Conservation (phyloP, 2,888 invertebrate species). For the Brenthis hecate region DNA sequence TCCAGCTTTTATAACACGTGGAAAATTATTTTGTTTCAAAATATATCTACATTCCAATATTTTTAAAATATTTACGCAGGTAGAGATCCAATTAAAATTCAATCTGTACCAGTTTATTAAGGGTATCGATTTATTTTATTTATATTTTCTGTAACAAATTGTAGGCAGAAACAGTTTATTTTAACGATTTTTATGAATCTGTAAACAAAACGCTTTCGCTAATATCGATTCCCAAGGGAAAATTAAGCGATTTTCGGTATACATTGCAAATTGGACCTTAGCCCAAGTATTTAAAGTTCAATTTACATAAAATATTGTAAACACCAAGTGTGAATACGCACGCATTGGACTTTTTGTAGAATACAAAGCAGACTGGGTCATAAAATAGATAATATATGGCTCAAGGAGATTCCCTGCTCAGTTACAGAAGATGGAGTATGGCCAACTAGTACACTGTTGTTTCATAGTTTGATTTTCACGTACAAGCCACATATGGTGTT, state of each 20-base stretch:
- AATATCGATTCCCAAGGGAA: conserved; percentile 31
- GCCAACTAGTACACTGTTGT: neutral
- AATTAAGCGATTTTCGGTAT: conserved; percentile 17
- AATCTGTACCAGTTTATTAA: neutral
- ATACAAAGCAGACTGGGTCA: conserved; percentile 32
- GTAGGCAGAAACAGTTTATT: too few relatives aligned
- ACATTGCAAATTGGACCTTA: conserved; percentile 1
- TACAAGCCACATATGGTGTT: too few relatives aligned
- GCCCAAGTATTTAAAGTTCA: neutral
- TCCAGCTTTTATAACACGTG: too few relatives aligned
- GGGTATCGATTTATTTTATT: too few relatives aligned
- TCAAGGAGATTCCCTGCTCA: conserved; percentile 4
- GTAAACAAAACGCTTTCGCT: conserved; percentile 20
- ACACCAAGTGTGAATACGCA: conserved; percentile 21
- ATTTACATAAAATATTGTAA: neutral
- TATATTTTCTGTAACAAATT: too few relatives aligned
- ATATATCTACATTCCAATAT: neutral
- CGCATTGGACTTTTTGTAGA: conserved; percentile 19
- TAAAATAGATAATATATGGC: conserved; percentile 30
- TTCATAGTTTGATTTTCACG: neutral
- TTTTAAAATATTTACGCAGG: neutral
- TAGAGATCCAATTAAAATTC: neutral
- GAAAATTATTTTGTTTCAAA: too few relatives aligned
- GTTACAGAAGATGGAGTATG: neutral
- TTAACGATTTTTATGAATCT: conserved; percentile 22